Base-by-base conservation (phyloP, 1,140 invertebrate species). In the Psilanteris sp. region DNA sequence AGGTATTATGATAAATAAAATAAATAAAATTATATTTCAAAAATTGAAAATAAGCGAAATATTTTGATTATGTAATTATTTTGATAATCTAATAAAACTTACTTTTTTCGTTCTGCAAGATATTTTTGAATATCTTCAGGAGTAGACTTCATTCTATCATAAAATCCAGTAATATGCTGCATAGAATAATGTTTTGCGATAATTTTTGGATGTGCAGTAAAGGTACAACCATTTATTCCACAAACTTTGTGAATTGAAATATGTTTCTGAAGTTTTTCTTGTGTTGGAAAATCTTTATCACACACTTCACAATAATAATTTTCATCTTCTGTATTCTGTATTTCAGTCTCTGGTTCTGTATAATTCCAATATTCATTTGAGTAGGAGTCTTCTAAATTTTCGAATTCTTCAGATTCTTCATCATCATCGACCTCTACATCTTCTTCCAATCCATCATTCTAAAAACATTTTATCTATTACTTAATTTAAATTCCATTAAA, bases 91-190 rank as follows among this genome's bases (percentile, higher is more conserved):
- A 16, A 16, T 34, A 39, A 54, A 64, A 59, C 41, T 82, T 82
- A 92, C 87, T 90, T 93, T 83, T 92, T 94, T 52, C 96, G 90
- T 74, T 96, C 95, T 37, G 90, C 90, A 48, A 91, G 92, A 94
- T 95, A 97, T 85, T 94, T 94, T 36, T 91, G 82, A 68, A 96
- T 93, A 61, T 96, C 94, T 83, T 96, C 94, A 1, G 93, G 91
- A 5, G 92, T 93, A 52, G 93, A 91, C 78, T 91, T 91, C 44
- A 96, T 93, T 87, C 91, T 93, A 37, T 93, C 90, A 79, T 93
- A 96, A 10, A 96, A 82, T 8, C 95, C 95, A 14, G 92, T 92
- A 10, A 88, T 89, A 85, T 97, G 96, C 88, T 96, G 94, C 89
- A 94, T 92, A 85, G 91, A 88, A 68, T 95, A 92, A 80, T 97